Base-by-base conservation (phyloP, 2,888 invertebrate species). In the Drepana falcataria region DNA sequence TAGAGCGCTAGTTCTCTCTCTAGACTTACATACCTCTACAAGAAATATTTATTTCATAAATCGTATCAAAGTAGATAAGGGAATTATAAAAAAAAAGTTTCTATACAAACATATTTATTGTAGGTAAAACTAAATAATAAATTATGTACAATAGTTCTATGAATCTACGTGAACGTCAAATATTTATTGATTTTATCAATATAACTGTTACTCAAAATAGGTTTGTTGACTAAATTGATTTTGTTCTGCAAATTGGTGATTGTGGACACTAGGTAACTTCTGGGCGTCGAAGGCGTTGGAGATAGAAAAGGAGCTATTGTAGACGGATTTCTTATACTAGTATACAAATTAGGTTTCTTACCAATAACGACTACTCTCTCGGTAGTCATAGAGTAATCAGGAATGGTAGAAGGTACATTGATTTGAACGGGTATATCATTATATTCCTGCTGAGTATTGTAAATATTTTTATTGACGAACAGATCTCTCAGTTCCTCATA, bases 131-230 rank as follows among this genome's bases (percentile, higher is more conserved):
- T 6, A 44, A 37, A 57, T 56, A 59, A 59, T 60, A 63, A 56
- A 59, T 61, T 64, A 69, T 60, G 58, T 66, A 68, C 62, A 69
- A 48, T 21, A 44, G 3, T 6, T 9, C 47, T 37, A 51, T 58
- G 41, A 54, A 71, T 57, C 75, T 44, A 44, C 9, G 44, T 77
- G 65, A 78, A 89, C 49, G 68, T 75, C 59, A 91, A 76, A 77
- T 91, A 91, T 61, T 84, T 87, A 66, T 87, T 87, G 41, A 90
- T 86, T 56, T 80, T 85, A 60, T 83, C 76, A 37, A 90, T 80
- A 68, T 79, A 90, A 47, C 75, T 77, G 53, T 75, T 69, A 0
- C 85, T 82, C 3, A 90, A 63, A 1, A 85, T 64, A 0, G 89
- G 87, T 53, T 81, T 87, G 2, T 65, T 67, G 0, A 60, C 60